Evolutionary conservation across 1,140 invertebrate genomes (phyloP).

Genomic region (Lysiphlebus fabarum): DNA sequence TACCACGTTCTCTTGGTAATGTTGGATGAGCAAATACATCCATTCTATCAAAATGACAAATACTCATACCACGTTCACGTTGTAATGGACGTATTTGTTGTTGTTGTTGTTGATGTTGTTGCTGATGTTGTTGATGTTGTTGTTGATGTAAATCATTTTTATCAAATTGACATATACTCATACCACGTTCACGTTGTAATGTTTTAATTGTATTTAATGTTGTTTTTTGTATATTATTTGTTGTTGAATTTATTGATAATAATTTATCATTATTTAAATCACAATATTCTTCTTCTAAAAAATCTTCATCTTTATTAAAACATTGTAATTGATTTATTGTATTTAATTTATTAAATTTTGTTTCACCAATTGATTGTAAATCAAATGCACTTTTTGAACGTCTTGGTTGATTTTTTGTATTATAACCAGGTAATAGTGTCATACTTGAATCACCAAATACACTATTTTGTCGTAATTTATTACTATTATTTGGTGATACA

Average conservation of each 20-base stretch:
- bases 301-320: conserved; percentile 12
- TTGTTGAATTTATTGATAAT: conserved; percentile 26
- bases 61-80: conserved; percentile 42
- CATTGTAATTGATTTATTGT: not conserved
- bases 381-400: conserved; percentile 80
- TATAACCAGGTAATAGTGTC: conserved; percentile 54
- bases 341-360: conserved; percentile 40
- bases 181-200: conserved; percentile 28
- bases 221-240: conserved; percentile 20
- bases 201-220: conserved; percentile 21
- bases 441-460: conserved; percentile 76
- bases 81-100: conserved; percentile 22
- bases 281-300: conserved; percentile 22
- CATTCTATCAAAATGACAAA: conserved; percentile 43
- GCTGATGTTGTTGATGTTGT: too few relatives aligned
- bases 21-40: conserved; percentile 30
- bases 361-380: conserved; percentile 66
- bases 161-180: conserved; percentile 33
- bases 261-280: conserved; percentile 18
- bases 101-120: too few relatives aligned
- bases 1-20: conserved; percentile 38
- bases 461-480: conserved; percentile 70
- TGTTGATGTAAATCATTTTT: conserved; percentile 23
- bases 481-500: conserved; percentile 36
- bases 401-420: conserved; percentile 53